These are phyloP conservation scores for Ethmia dodecea DNA, from an alignment of 2,888 invertebrate species.

Conservation along the genomic window DNA sequence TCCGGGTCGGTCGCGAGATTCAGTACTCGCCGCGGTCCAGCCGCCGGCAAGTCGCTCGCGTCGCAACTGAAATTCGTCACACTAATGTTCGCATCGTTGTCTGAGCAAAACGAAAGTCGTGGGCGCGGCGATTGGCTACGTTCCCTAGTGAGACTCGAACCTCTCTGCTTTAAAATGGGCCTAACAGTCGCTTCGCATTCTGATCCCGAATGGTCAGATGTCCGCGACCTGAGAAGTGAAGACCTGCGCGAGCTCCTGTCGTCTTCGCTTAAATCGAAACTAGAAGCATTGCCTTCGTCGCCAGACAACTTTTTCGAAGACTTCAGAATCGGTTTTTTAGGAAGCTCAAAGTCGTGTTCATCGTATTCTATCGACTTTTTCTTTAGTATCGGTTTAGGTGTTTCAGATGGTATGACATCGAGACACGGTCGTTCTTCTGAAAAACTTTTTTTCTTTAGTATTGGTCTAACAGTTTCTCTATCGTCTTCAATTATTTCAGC, in stretches of 20 bases:
- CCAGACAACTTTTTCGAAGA: slow-evolving; percentile 81
- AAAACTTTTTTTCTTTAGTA: slow-evolving; percentile 89
- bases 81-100: slow-evolving; percentile 66
- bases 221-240: slow-evolving; percentile 74
- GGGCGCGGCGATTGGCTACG: slow-evolving; percentile 80
- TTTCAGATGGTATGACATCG: slow-evolving; percentile 61
- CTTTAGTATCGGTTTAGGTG: slow-evolving; percentile 88
- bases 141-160: slow-evolving; percentile 77
- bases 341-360: slow-evolving; percentile 84
- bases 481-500: slow-evolving; percentile 76
- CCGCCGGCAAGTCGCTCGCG: slow-evolving; percentile 66
- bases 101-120: slow-evolving; percentile 80
- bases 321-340: slow-evolving; percentile 87
- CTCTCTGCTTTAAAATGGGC: slow-evolving; percentile 82
- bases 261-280: slow-evolving; percentile 75
- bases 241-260: slow-evolving; percentile 76
- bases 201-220: slow-evolving; percentile 73
- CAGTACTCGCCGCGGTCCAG: slow-evolving; percentile 63
- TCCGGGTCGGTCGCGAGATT: slow-evolving; percentile 56
- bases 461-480: slow-evolving; percentile 83
- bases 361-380: slow-evolving; percentile 90
- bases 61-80: slow-evolving; percentile 66
- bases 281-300: slow-evolving; percentile 77
- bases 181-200: slow-evolving; percentile 77
- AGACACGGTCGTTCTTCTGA: slow-evolving; percentile 81